A percentile compares a stretch with the other conserved stretches of the same genome.
Conservation (phyloP, 2,888 invertebrate species). For the Acrobasis suavella region DNA sequence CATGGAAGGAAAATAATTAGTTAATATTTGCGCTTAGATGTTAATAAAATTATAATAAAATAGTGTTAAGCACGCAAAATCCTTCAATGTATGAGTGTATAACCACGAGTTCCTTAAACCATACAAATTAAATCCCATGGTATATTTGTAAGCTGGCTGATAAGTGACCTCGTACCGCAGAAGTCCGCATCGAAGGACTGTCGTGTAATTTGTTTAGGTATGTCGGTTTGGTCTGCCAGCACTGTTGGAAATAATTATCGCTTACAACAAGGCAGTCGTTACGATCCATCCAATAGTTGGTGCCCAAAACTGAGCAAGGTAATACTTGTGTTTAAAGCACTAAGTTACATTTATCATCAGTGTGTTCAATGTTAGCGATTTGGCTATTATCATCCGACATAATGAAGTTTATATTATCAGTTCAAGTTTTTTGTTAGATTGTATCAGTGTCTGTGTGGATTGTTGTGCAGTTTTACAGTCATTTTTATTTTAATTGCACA, state of each 20-base stretch:
- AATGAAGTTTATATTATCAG: neutral
- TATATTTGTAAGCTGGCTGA: conserved; percentile 6
- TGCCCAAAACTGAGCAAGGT: conserved; percentile 77
- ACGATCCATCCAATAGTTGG: conserved; percentile 71
- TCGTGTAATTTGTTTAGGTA: conserved; percentile 77
- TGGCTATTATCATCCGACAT: neutral
- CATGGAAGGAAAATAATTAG: neutral
- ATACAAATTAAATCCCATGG: conserved; percentile 13
- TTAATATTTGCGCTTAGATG: neutral
- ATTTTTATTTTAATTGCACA: neutral
- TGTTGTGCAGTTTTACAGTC: neutral
- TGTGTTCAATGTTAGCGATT: neutral
- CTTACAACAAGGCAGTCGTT: conserved; percentile 69
- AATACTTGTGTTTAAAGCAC: conserved; percentile 43
- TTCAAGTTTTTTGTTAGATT: neutral
- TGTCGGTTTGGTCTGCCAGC: conserved; percentile 89
- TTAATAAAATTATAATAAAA: neutral
- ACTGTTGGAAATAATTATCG: conserved; percentile 82
- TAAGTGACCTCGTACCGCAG: conserved; percentile 60
- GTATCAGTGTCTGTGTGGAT: neutral
- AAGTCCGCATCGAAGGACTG: conserved; percentile 63
- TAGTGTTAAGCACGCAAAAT: neutral
- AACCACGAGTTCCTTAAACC: neutral
- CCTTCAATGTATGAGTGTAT: neutral
- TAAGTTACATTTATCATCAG: conserved; percentile 5